Percentiles rank a stretch among this genome's conserved stretches.
These are phyloP conservation scores for Aphaenogaster rudis DNA, from an alignment of 1,140 invertebrate genomes.

Conservation along the genomic window DNA sequence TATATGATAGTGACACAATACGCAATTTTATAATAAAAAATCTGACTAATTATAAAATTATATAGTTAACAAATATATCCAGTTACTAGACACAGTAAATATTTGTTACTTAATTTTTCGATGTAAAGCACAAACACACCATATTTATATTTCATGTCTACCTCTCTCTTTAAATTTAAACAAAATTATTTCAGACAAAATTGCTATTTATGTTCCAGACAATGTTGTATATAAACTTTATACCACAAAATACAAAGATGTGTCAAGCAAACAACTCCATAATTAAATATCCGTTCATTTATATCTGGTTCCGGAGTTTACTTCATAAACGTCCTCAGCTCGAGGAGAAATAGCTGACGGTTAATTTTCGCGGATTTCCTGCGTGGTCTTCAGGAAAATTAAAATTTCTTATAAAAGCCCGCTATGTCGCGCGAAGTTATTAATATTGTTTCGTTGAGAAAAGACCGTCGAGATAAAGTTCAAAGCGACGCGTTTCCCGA, in stretches of 20 bases:
- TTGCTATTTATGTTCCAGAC: background rate
- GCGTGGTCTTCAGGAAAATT: conserved; percentile 51
- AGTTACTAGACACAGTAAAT: background rate
- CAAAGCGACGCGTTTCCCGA: conserved; percentile 1
- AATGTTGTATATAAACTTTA: conserved; percentile 7
- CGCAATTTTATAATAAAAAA: background rate
- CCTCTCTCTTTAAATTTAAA: conserved; percentile 3
- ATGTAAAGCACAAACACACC: background rate
- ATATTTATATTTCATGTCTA: background rate
- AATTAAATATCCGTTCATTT: conserved; percentile 50
- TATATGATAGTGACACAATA: background rate
- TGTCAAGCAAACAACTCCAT: background rate
- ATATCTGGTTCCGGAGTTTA: background rate
- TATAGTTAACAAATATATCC: background rate
- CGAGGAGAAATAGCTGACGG: conserved; percentile 19
- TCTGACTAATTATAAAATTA: background rate
- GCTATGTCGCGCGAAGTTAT: background rate
- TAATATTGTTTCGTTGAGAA: conserved; percentile 39
- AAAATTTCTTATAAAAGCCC: conserved; percentile 50
- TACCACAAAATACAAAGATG: conserved; percentile 5
- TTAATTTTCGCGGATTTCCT: conserved; percentile 46
- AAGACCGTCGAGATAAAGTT: background rate
- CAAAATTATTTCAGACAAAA: background rate
- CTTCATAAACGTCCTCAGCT: background rate
- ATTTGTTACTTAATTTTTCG: background rate